Evolutionary conservation across 2,797 vertebrate genomes (phyloP).

Genomic region (Hapalemur alaotrensis): DNA sequence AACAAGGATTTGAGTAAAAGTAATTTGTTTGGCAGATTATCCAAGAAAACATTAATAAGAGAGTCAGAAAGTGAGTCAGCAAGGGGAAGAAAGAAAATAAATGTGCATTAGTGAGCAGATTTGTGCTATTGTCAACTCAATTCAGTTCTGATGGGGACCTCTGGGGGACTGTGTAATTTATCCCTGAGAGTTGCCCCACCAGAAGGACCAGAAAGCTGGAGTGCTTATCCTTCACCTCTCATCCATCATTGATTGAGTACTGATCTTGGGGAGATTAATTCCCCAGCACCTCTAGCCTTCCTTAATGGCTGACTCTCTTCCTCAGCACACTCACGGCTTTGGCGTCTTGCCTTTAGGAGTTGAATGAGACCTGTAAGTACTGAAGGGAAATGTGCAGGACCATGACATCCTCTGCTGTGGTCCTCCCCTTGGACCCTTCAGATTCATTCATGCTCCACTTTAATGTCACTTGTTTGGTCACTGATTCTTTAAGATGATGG

Average conservation of each 20-base stretch:
- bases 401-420: not conserved
- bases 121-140: not conserved
- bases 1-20: not conserved
- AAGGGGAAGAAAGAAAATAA: not conserved
- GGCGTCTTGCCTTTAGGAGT: not conserved
- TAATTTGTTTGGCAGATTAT: constrained; percentile 2
- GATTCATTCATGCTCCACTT: not conserved
- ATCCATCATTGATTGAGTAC: not conserved
- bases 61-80: not conserved
- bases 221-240: not conserved
- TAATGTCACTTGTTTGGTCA: not conserved
- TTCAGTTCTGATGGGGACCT: not conserved
- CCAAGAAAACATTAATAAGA: not conserved
- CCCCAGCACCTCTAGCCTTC: not conserved
- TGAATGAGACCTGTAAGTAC: not conserved
- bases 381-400: not conserved
- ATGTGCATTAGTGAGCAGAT: not conserved
- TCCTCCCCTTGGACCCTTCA: too few species aligned
- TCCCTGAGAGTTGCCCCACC: not conserved
- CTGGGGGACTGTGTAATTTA: not conserved
- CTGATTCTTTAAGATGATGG: not conserved
- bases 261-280: not conserved
- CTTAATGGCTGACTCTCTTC: not conserved
- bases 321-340: not conserved
- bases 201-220: not conserved